Evolutionary conservation across 1,140 invertebrate species (phyloP).

Genomic region (Aplysia californica): DNA sequence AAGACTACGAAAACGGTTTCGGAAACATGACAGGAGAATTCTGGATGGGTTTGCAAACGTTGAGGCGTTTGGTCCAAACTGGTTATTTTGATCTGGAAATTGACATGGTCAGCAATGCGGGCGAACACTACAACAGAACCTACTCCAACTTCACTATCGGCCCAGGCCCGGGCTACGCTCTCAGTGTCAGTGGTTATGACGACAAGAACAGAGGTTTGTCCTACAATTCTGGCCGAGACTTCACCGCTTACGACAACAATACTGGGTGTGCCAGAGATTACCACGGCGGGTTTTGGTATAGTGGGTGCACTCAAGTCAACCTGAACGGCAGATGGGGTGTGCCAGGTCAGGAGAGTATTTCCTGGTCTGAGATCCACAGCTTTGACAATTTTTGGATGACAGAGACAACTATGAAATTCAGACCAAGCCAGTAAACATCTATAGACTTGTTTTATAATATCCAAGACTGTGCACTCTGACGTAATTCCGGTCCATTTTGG

Average conservation of each 20-base stretch:
- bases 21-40: slow-evolving; percentile 29
- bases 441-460: too few relatives aligned
- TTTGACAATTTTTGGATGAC: not conserved
- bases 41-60: slow-evolving; percentile 48
- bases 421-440: too few relatives aligned
- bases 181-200: not conserved
- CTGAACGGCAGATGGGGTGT: slow-evolving; percentile 1
- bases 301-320: slow-evolving; percentile 4
- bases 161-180: not conserved
- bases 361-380: slow-evolving; percentile 1
- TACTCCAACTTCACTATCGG: not conserved
- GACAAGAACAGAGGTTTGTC: slow-evolving; percentile 8
- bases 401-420: slow-evolving; percentile 12
- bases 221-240: not conserved
- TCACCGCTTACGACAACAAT: not conserved
- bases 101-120: not conserved
- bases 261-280: not conserved
- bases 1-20: slow-evolving; percentile 30
- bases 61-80: not conserved
- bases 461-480: too few relatives aligned
- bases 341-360: not conserved
- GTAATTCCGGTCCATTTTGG: too few relatives aligned
- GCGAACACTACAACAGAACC: not conserved
- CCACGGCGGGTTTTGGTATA: slow-evolving; percentile 5
- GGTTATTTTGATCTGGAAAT: not conserved